A percentile compares a stretch with the other conserved stretches of the same genome.
Conservation (phyloP, 2,888 invertebrate genomes). For the Tanytarsus gracilentus region DNA sequence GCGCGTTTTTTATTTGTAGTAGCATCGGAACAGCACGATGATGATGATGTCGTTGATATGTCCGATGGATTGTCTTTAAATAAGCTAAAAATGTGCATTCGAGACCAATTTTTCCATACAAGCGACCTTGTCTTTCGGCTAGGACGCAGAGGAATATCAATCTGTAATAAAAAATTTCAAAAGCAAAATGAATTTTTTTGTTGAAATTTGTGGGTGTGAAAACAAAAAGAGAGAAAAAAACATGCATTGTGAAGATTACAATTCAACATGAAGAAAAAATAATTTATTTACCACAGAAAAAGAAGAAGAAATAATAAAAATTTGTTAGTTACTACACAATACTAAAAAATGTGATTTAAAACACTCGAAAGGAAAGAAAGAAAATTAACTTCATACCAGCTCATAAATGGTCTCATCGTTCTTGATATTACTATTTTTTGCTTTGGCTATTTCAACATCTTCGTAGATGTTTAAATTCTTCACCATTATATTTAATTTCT, state of each 20-base stretch:
- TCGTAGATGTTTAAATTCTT: slow-evolving; percentile 20
- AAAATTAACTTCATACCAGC: slow-evolving; percentile 33
- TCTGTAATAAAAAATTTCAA: neutral
- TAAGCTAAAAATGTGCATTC: slow-evolving; percentile 24
- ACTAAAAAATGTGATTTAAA: neutral
- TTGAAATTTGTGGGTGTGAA: too few species aligned
- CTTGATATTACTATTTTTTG: slow-evolving; percentile 30
- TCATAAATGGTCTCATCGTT: slow-evolving; percentile 37
- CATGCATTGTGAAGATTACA: neutral
- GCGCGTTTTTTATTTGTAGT: slow-evolving; percentile 5
- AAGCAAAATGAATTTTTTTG: neutral
- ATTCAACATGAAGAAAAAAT: neutral
- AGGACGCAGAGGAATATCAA: slow-evolving; percentile 9
- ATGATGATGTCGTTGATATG: neutral
- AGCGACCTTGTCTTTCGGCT: slow-evolving; percentile 2
- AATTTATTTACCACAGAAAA: neutral
- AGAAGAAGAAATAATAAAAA: neutral
- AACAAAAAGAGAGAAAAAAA: neutral
- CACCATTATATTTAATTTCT: slow-evolving; percentile 32
- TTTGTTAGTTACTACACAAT: neutral
- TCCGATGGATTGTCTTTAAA: slow-evolving; percentile 6
- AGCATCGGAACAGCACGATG: neutral
- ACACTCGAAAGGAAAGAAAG: neutral
- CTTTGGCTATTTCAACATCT: slow-evolving; percentile 10
- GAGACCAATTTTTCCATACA: slow-evolving; percentile 17